Conservation (phyloP, 2,888 invertebrate genomes). For the Ophion obscuratus region DNA sequence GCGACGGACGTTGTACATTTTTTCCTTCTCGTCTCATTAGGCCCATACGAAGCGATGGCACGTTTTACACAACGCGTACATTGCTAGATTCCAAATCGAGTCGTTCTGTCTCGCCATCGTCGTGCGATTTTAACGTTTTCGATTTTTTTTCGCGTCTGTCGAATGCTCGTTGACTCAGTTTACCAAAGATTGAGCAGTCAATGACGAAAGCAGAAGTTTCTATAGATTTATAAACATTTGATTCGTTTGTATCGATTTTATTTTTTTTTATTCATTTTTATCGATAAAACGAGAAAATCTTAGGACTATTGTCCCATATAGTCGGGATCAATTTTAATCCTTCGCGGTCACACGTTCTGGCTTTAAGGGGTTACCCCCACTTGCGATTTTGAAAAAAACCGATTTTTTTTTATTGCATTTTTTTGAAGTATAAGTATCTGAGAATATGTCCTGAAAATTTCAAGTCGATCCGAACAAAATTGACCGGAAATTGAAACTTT, state of each 20-base stretch:
- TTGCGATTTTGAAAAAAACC: too few species aligned
- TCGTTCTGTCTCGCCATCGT: background rate
- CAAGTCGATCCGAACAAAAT: too few species aligned
- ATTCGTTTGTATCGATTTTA: background rate
- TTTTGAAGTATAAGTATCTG: too few species aligned
- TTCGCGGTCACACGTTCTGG: too few species aligned
- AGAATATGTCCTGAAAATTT: too few species aligned
- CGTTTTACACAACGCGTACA: background rate
- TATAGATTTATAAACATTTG: background rate
- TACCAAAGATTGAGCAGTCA: background rate
- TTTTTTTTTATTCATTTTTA: too few species aligned
- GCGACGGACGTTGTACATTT: constrained; percentile 63
- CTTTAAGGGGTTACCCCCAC: too few species aligned
- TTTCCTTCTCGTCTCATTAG: constrained; percentile 49
- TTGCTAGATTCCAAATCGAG: background rate
- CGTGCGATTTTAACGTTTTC: background rate
- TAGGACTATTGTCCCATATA: too few species aligned
- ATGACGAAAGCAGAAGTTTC: background rate
- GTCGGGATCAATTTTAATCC: too few species aligned
- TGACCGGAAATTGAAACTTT: too few species aligned
- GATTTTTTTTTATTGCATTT: too few species aligned
- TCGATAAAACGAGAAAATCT: too few species aligned
- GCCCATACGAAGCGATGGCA: constrained; percentile 8
- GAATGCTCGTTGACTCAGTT: background rate
- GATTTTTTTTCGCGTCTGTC: background rate